Conservation (phyloP, 30 jellyfish, hydroid and myxozoan genomes). For the Calvadosia cruxmelitensis region DNA sequence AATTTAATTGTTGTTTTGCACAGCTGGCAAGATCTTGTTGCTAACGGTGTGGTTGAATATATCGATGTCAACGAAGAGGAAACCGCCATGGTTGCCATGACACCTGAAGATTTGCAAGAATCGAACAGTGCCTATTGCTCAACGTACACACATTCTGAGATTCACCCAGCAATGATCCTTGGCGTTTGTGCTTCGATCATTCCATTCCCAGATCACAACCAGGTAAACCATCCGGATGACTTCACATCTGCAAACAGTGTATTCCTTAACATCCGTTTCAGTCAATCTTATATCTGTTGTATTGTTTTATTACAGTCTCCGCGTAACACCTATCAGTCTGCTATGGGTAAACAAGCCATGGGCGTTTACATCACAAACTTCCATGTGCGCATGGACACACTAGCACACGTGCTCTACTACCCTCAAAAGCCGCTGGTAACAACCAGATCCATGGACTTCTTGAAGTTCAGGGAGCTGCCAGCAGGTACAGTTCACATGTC, state of each 20-base stretch:
- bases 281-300: no score
- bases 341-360: slow-evolving; percentile 99
- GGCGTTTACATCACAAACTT: slow-evolving; percentile 99
- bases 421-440: slow-evolving; percentile 99
- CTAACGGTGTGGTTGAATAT: slow-evolving; percentile 97
- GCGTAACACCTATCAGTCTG: slow-evolving; percentile 99
- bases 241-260: not conserved
- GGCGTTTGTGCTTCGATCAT: slow-evolving; percentile 99
- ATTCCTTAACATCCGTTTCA: no score
- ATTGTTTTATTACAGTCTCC: slow-evolving; percentile 78
- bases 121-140: slow-evolving; percentile 58
- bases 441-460: slow-evolving; percentile 98
- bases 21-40: slow-evolving; percentile 98
- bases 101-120: slow-evolving; percentile 72
- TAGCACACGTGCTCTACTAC: slow-evolving; percentile 97
- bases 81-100: slow-evolving; percentile 99
- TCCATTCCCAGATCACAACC: slow-evolving; percentile 99
- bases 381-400: slow-evolving; percentile 99
- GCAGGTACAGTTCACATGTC: no score
- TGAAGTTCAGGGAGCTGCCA: slow-evolving; percentile 96
- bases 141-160: slow-evolving; percentile 96
- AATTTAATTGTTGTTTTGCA: not conserved
- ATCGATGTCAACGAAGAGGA: slow-evolving; percentile 98
- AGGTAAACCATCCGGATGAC: slow-evolving; percentile 54
- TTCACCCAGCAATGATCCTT: slow-evolving; percentile 98